A percentile compares a stretch with the other conserved stretches of the same genome.
phyloP scores from a whole-genome alignment of 2,888 invertebrate genomes.

The Sphaeridia pumilis region DNA sequence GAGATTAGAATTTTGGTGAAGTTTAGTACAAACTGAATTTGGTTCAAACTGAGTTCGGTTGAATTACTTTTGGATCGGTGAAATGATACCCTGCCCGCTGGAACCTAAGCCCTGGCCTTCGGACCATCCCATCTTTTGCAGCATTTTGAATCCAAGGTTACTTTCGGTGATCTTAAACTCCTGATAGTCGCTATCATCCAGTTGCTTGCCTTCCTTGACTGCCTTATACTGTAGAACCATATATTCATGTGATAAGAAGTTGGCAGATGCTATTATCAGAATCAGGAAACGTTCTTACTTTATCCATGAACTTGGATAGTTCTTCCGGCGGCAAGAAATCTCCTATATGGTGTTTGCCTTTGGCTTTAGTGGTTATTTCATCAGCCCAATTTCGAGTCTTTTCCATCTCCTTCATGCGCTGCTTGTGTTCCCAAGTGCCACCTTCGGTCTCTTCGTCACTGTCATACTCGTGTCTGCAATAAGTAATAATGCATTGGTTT shows the following conservation, averaged over 20 bases:
- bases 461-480: constrained; percentile 61
- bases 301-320: constrained; percentile 57
- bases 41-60: too few relatives aligned
- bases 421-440: constrained; percentile 93
- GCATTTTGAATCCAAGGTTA: constrained; percentile 91
- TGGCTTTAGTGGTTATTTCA: constrained; percentile 75
- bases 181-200: constrained; percentile 85
- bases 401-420: constrained; percentile 58
- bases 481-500: too few relatives aligned
- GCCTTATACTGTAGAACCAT: constrained; percentile 62
- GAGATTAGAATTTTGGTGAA: too few relatives aligned
- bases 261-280: neutral
- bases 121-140: constrained; percentile 91
- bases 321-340: constrained; percentile 92
- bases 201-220: constrained; percentile 72
- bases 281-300: constrained; percentile 37
- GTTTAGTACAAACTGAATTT: too few relatives aligned
- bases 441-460: constrained; percentile 87
- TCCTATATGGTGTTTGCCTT: constrained; percentile 94
- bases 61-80: constrained; percentile 84
- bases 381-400: constrained; percentile 76
- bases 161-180: constrained; percentile 91
- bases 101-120: constrained; percentile 88
- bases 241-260: neutral
- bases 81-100: constrained; percentile 76